A percentile compares a stretch with the other conserved stretches of the same genome.
Evolutionary conservation across 2,797 vertebrate genomes (phyloP).

Genomic region (Leptoclinus maculatus): DNA sequence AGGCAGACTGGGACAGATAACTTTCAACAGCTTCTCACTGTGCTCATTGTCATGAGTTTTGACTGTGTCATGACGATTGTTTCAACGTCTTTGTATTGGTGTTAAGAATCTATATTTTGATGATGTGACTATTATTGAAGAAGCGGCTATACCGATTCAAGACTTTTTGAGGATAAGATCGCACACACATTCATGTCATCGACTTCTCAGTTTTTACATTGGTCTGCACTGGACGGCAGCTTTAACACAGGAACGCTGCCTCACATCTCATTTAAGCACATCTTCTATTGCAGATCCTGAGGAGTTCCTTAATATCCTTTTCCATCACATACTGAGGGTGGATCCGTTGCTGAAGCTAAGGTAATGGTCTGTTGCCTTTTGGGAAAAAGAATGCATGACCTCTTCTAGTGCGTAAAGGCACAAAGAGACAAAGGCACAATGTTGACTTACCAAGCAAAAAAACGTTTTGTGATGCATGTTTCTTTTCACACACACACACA

Average conservation of each 20-base stretch:
- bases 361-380: conserved; percentile 74
- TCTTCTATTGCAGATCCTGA: conserved; percentile 89
- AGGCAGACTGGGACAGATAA: not conserved
- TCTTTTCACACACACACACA: not conserved
- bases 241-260: not conserved
- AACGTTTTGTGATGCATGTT: not conserved
- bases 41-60: not conserved
- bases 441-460: not conserved
- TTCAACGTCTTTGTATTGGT: not conserved
- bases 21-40: not conserved
- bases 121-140: not conserved
- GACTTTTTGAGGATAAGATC: not conserved
- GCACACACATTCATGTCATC: not conserved
- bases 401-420: not conserved
- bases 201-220: too few species aligned
- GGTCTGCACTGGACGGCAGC: too few species aligned
- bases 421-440: not conserved
- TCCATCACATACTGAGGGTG: conserved; percentile 97
- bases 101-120: not conserved
- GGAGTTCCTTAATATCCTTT: conserved; percentile 98
- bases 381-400: not conserved
- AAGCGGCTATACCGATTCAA: not conserved
- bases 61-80: not conserved
- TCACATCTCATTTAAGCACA: conserved; percentile 5
- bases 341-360: conserved; percentile 96